These are phyloP conservation scores for Oryzias dopingdopingensis DNA, from an alignment of 2,797 vertebrate genomes.

Conservation along the genomic window DNA sequence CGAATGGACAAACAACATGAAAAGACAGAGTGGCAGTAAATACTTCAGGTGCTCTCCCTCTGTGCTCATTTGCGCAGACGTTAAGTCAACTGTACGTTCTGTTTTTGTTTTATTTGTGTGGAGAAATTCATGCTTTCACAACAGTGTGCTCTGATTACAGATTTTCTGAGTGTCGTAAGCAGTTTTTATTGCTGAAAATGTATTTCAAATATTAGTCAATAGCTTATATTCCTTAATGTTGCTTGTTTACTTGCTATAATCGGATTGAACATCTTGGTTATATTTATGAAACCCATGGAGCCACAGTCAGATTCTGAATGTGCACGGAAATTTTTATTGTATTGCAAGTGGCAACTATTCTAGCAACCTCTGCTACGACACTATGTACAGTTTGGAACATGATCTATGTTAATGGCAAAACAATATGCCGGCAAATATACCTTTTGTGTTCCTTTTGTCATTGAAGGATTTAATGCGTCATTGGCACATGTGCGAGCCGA, in stretches of 20 bases:
- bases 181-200: constrained; percentile 4
- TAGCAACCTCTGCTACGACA: constrained; percentile 17
- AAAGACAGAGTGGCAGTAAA: constrained; percentile 66
- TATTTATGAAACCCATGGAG: constrained; percentile 7
- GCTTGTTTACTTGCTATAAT: constrained; percentile 13
- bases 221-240: constrained; percentile 11
- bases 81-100: constrained; percentile 64
- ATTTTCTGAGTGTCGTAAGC: constrained; percentile 38
- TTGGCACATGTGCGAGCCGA: constrained; percentile 68
- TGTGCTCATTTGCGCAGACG: constrained; percentile 66
- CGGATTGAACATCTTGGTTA: background rate
- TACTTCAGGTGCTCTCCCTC: constrained; percentile 57
- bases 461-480: constrained; percentile 76
- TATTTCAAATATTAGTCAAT: constrained; percentile 31
- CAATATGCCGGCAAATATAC: constrained; percentile 62
- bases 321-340: constrained; percentile 10
- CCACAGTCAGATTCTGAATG: constrained; percentile 13
- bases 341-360: constrained; percentile 5
- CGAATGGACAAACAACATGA: constrained; percentile 71
- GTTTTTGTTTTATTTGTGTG: constrained; percentile 55
- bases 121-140: constrained; percentile 53
- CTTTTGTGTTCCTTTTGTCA: constrained; percentile 74
- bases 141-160: constrained; percentile 57
- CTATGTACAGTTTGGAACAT: constrained; percentile 39
- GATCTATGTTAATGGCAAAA: constrained; percentile 40